Evolutionary conservation across 2,888 invertebrate species (phyloP).

Genomic region (Melanargia galathea): DNA sequence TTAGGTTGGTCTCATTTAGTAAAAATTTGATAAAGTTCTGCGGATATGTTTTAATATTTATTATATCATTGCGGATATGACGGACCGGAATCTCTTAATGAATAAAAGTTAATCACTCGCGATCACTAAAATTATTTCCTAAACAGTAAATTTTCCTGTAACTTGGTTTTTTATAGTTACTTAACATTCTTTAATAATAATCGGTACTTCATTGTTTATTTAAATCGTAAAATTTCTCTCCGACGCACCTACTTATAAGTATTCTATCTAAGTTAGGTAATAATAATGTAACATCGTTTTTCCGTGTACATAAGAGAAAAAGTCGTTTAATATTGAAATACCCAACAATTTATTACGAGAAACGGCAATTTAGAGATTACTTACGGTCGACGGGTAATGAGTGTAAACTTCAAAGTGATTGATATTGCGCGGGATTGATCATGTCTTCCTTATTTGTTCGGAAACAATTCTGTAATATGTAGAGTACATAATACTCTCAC

Average conservation of each 20-base stretch:
- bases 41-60: no score
- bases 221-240: neutral
- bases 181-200: neutral
- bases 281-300: neutral
- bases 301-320: conserved; percentile 18
- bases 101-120: neutral
- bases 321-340: conserved; percentile 14
- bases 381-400: conserved; percentile 22
- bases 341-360: conserved; percentile 20
- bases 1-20: neutral
- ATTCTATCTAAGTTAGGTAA: conserved; percentile 10
- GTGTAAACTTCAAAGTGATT: conserved; percentile 29
- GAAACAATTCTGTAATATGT: conserved; percentile 22
- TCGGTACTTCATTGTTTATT: neutral
- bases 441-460: conserved; percentile 27
- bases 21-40: neutral
- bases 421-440: conserved; percentile 22
- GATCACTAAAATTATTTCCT: neutral
- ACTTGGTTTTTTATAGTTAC: neutral
- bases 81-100: neutral
- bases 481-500: neutral
- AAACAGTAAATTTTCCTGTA: neutral
- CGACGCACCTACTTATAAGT: neutral
- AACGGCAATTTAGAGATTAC: conserved; percentile 24
- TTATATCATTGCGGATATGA: no score